These are phyloP conservation scores for Apostichopus leukothele DNA, from an alignment of 53 echinoderm and acorn worm genomes.

Conservation along the genomic window DNA sequence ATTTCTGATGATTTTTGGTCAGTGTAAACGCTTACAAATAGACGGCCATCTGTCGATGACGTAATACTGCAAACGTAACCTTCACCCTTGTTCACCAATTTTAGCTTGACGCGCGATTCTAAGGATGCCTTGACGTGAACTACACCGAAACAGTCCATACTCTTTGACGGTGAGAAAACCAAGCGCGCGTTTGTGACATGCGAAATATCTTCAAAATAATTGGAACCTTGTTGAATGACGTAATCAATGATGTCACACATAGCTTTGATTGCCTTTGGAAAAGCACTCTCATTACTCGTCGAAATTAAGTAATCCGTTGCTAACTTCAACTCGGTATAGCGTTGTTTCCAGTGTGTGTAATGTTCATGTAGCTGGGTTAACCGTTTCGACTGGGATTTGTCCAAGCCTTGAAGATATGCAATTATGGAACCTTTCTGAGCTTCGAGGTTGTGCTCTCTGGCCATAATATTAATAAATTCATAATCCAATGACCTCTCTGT, in stretches of 20 bases:
- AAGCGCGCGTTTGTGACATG: background rate
- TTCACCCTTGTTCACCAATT: background rate
- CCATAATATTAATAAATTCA: background rate
- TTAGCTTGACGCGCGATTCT: background rate
- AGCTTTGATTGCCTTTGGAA: background rate
- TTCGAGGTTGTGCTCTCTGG: background rate
- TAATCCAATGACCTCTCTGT: background rate
- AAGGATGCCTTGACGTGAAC: conserved; percentile 13
- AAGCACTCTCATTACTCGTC: background rate
- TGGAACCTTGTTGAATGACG: background rate
- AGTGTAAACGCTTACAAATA: conserved; percentile 6
- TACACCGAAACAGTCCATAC: conserved; percentile 13
- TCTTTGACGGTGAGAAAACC: conserved; percentile 13
- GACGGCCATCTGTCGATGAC: background rate
- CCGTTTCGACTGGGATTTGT: background rate
- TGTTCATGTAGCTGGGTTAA: background rate
- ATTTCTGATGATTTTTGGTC: conserved; percentile 14
- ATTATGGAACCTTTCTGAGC: background rate
- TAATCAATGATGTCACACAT: conserved; percentile 22
- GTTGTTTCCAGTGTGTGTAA: background rate
- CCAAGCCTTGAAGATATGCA: background rate
- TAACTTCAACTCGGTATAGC: background rate
- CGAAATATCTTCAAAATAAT: background rate
- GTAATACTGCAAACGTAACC: conserved; percentile 18
- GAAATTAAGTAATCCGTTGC: conserved; percentile 4